Percentiles rank a stretch among this genome's conserved stretches.
Evolutionary conservation across 1,140 invertebrate genomes (phyloP).

Genomic region (Drosophila quadrilineata): DNA sequence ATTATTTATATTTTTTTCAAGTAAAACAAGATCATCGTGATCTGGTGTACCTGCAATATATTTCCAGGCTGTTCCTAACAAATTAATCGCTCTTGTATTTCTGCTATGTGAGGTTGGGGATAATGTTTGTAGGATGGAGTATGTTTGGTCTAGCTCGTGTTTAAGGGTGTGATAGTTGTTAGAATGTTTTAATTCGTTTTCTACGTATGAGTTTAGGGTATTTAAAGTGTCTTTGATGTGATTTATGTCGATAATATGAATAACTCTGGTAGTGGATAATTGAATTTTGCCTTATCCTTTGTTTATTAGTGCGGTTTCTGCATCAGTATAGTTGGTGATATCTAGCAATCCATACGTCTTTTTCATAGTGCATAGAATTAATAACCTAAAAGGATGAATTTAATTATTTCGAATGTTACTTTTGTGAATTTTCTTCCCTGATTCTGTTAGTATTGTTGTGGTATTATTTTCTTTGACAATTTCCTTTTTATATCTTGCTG

Average conservation of each 20-base stretch:
- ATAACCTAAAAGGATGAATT: background rate
- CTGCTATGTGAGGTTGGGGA: background rate
- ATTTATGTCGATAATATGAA: background rate
- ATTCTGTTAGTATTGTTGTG: background rate
- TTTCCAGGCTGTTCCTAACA: background rate
- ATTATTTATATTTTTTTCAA: background rate
- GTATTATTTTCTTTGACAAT: background rate
- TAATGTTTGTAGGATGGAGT: background rate
- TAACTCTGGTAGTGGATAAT: background rate
- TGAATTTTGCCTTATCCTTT: background rate
- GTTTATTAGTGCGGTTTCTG: background rate
- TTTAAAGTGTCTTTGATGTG: background rate
- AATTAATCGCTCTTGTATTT: background rate
- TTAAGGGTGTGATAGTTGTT: background rate
- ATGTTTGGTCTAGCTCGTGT: no score
- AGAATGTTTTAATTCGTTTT: background rate
- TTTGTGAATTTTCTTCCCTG: background rate
- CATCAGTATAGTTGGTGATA: background rate
- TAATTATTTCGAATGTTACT: background rate
- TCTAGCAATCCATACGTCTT: background rate
- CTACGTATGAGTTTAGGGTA: background rate
- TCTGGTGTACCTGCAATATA: background rate
- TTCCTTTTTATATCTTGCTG: background rate
- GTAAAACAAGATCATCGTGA: background rate
- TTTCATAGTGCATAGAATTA: background rate